Base-by-base conservation (phyloP, 2,888 invertebrate genomes). In the Cerastis leucographa region DNA sequence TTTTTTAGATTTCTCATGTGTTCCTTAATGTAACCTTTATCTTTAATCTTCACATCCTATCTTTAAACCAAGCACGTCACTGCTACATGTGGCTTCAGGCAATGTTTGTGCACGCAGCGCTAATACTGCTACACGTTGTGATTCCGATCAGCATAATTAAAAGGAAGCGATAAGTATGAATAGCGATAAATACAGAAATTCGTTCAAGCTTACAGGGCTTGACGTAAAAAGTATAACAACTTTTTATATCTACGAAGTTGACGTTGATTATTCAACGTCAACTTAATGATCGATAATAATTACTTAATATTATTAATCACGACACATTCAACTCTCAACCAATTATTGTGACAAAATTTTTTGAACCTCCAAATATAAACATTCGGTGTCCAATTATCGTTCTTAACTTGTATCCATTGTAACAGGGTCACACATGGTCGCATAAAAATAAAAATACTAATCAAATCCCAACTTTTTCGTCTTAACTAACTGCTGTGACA, bases 341-440 rank as follows among this genome's bases (percentile, higher is more conserved):
- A 83, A 85, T 72, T 73, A 85, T 68, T 67, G 70, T 72, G 62
- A 70, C 62, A 77, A 74, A 59, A 66, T 59, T 71, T 76, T 80
- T 70, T 66, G 78, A 73, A 76, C 74, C 71, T 76, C 82, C 71
- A 82, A 84, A 83, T 83, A 74, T 70, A 85, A 85, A 72, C 66
- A 72, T 71, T 78, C 12, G 64, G 70, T 81, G 19, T 40, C 75
- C 79, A 82, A 79, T 85, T 81, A 75, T 69, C 71, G 65, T 64
- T 85, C 70, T 74, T 46, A 71, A 83, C 71, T 74, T 61, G 71
- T 80, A 62, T 65, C 65, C 61, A 87, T 84, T 84, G 80, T 83
- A 89, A 85, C 72, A 81, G 78, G 87, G 88, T 84, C 89, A 87
- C 89, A 89, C 66, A 88, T 87, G 87, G 86, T 81, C 80, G 69